These are phyloP conservation scores for Metopolophium dirhodum DNA, from an alignment of 1,140 invertebrate genomes.

Conservation along the genomic window DNA sequence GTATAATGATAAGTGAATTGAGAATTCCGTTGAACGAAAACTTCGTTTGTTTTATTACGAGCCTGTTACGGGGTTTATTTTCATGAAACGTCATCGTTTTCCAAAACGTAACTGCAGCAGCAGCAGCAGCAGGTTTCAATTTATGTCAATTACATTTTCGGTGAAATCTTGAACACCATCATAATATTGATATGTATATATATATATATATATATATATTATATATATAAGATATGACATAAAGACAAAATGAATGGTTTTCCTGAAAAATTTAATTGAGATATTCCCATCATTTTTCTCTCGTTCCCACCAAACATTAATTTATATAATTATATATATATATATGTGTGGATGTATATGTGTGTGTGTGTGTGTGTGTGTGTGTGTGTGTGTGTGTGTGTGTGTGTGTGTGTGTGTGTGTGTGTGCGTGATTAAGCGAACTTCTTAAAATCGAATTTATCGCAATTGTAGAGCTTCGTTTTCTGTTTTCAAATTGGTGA, in stretches of 20 bases:
- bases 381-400: not conserved
- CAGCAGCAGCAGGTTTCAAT: not conserved
- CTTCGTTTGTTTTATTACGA: not conserved
- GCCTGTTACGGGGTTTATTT: not conserved
- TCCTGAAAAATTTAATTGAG: not conserved
- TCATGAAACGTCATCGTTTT: not conserved
- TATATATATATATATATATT: not conserved
- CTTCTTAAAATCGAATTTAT: constrained; percentile 11
- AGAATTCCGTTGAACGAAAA: not conserved
- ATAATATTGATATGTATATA: not conserved
- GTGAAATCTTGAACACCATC: not conserved
- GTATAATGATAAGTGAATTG: not conserved
- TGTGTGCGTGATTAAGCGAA: not conserved
- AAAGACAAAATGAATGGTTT: constrained; percentile 6
- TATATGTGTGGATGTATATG: not conserved
- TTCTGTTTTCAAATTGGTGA: not conserved
- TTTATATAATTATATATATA: not conserved
- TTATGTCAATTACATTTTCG: not conserved
- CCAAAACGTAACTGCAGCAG: not conserved
- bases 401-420: not conserved
- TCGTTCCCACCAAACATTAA: not conserved
- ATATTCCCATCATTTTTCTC: not conserved
- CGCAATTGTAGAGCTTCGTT: not conserved
- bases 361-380: not conserved
- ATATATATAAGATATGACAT: not conserved